Percentiles rank a stretch among this genome's conserved stretches.
phyloP scores from a whole-genome alignment of 2,888 invertebrate genomes.

The Coelogynopora nodosa region DNA sequence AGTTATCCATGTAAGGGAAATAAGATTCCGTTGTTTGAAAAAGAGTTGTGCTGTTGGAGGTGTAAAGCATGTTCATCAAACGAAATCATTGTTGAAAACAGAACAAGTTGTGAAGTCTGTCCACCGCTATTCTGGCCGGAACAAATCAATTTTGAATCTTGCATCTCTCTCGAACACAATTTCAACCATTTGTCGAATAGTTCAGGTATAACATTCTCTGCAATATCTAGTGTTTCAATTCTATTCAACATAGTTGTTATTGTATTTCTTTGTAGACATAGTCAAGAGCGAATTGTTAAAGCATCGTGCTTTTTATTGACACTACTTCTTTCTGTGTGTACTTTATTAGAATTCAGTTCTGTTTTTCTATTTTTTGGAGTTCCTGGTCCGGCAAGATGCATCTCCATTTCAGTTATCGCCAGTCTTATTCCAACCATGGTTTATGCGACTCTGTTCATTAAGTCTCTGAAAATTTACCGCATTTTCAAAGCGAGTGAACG shows the following conservation, averaged over 20 bases:
- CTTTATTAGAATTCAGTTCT: not conserved
- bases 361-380: not conserved
- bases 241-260: not conserved
- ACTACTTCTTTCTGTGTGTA: not conserved
- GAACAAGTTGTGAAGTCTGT: conserved; percentile 47
- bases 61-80: conserved; percentile 47
- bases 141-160: not conserved
- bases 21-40: not conserved
- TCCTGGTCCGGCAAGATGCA: not conserved
- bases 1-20: not conserved
- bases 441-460: not conserved
- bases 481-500: conserved; percentile 37
- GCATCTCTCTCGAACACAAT: not conserved
- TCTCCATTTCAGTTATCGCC: not conserved
- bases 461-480: conserved; percentile 23
- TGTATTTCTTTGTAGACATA: not conserved
- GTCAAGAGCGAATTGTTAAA: not conserved
- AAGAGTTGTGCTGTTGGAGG: conserved; percentile 46
- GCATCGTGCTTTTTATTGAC: conserved; percentile 12
- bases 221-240: not conserved
- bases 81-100: conserved; percentile 44
- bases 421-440: not conserved
- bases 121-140: conserved; percentile 49
- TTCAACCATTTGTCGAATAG: not conserved
- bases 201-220: not conserved